Conservation (phyloP, 2,113 vertebrate species). For the Perca schrenkii region DNA sequence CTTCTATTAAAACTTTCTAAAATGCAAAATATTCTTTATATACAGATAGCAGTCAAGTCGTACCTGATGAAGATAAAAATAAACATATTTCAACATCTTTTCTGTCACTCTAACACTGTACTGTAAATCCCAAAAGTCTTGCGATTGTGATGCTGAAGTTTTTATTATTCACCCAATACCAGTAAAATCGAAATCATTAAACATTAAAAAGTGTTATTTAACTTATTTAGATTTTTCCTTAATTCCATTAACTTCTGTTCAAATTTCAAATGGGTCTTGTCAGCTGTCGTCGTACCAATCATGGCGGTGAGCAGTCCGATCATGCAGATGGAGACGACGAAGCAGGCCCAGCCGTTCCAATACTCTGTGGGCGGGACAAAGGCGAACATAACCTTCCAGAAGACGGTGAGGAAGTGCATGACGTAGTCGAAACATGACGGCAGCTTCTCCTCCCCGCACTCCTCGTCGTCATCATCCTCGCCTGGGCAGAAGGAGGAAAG, state of each 20-base stretch:
- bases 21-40: neutral
- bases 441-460: slow-evolving; percentile 98
- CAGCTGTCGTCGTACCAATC: slow-evolving; percentile 78
- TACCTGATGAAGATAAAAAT: neutral
- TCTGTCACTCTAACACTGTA: neutral
- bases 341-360: slow-evolving; percentile 99
- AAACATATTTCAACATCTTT: neutral
- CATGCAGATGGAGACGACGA: slow-evolving; percentile 97
- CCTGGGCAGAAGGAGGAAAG: slow-evolving; percentile 57
- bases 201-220: too few species aligned
- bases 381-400: slow-evolving; percentile 99
- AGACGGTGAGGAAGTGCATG: slow-evolving; percentile 99
- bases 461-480: slow-evolving; percentile 94
- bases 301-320: slow-evolving; percentile 97
- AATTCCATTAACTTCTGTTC: too few species aligned
- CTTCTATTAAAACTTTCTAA: neutral
- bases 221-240: too few species aligned
- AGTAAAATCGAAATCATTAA: neutral
- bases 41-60: neutral
- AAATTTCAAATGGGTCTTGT: neutral
- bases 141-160: too few species aligned
- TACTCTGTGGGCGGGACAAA: slow-evolving; percentile 98
- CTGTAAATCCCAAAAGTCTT: neutral
- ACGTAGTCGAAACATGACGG: slow-evolving; percentile 99
- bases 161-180: neutral